Base-by-base conservation (phyloP, 2,888 invertebrate species). In the Limenitis camilla region DNA sequence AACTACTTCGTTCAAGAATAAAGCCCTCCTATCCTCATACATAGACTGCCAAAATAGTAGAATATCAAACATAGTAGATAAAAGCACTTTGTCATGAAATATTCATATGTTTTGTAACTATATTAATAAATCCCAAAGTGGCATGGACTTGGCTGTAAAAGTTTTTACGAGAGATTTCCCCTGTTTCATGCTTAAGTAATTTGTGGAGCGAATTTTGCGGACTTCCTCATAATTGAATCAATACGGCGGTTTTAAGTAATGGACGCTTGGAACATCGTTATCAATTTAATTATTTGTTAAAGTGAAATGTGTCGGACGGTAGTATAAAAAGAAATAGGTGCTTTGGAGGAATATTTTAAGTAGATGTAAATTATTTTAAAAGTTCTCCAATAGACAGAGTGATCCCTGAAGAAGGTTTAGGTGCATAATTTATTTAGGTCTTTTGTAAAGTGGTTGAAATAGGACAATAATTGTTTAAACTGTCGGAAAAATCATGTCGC, bases 131-230 rank as follows among this genome's bases (percentile, higher is more conserved):
- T 43, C 49, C 43, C 28, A 49, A 32, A 10, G 31, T 28, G 38
- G 38, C 27, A 32, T 32, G 32, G 38, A 43, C 38, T 49, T 29
- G 40, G 38, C 43, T 38, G 28, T 49, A 43, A 49, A 43, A 50
- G 29, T 50, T 52, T 54, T 54, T 54, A 54, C 45, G 50, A 50
- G 46, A 47, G 46, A 54, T 54, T 50, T 54, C 38, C 45, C 49
- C n/a, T 46, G 41, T 49, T 46, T 52, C 52, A 19, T 53, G 49
- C 36, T 42, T 27, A 53, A 46, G 38, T 46, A 42, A 53, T 54
- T 54, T 50, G 42, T 46, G 27, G 41, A n/a, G 32, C 44, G 46
- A 41, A 36, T 44, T 49, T 49, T n/a, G 39, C 43, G 40, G 44
- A 35, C 19, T 6, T 33, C 10, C 30, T 31, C 33, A 10, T 44